Base-by-base conservation (phyloP, 2,797 vertebrate genomes). In the Melanotaenia nigrans region DNA sequence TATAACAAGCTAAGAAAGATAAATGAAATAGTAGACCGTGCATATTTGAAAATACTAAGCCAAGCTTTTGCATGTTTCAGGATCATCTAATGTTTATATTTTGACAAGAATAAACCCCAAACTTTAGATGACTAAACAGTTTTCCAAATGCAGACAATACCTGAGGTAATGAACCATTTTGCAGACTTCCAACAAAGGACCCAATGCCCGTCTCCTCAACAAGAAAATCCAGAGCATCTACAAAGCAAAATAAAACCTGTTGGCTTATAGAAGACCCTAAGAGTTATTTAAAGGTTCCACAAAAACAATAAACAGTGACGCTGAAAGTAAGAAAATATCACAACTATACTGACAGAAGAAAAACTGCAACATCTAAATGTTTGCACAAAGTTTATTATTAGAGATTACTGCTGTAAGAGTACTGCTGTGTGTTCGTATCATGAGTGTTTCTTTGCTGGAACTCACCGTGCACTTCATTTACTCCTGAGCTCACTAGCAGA, bases 381-480 rank as follows among this genome's bases (percentile, higher is more conserved):
- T 5, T 18, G 42, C 6, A 14, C 3, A 2, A 16, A n/a, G 45
- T 35, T 60, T 38, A 5, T 60, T 38, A 5, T 36, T 55, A 32
- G 2, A 47, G 28, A 20, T 49, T 58, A 1, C 6, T 42, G 54
- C n/a, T 70, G 3, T 62, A 38, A 61, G 28, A 30, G 4, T 30
- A 30, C 28, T 30, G 28, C 28, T 30, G 28, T 30, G 4, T 30
- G 28, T 4, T 30, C 4, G 28, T 30, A 30, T n/a, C 22, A 25
- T 4, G 18, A 53, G 12, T 54, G 11, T 18, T 1, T 6, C 14
- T 18, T 1, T 13, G 14, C 1, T 3, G 53, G 22, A 7, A 64
- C 95, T 95, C 90, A 99, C 98, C 96, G 42, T 95, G 94, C 32
- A 97, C 81, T 66, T 96, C 93, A 79, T 96, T 96, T 71, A 96